Evolutionary conservation across 2,888 invertebrate genomes (phyloP).

Genomic region (Melanostoma scalare): DNA sequence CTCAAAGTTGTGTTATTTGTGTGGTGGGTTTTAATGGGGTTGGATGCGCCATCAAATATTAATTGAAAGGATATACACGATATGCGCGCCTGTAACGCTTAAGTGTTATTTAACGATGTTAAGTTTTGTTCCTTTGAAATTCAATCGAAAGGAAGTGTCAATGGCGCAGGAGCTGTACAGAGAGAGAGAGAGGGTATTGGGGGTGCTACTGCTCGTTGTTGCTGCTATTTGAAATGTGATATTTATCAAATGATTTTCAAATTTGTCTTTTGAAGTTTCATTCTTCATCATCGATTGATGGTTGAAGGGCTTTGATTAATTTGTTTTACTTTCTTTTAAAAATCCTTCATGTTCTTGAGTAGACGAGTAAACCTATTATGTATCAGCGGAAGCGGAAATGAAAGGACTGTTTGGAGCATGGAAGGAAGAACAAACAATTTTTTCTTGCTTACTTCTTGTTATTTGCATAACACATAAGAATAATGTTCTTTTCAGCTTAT

Average conservation of each 20-base stretch:
- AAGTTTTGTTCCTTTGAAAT: conserved; percentile 65
- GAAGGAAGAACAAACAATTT: too few relatives aligned
- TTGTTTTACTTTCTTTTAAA: conserved; percentile 10
- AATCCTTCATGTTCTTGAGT: neutral
- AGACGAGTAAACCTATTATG: too few relatives aligned
- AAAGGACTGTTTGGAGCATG: too few relatives aligned
- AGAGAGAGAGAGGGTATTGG: neutral
- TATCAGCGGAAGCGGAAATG: too few relatives aligned
- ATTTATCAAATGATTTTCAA: conserved; percentile 59
- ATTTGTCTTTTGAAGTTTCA: conserved; percentile 49
- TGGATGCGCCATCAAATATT: conserved; percentile 56
- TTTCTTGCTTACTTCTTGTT: too few relatives aligned
- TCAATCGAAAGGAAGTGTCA: conserved; percentile 53
- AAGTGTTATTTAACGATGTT: conserved; percentile 67
- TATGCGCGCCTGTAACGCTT: conserved; percentile 18
- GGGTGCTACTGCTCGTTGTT: neutral
- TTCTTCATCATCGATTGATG: conserved; percentile 35
- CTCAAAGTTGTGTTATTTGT: conserved; percentile 28
- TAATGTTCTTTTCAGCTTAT: too few relatives aligned
- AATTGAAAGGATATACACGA: conserved; percentile 69
- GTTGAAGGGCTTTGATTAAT: conserved; percentile 38
- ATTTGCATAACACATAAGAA: too few relatives aligned
- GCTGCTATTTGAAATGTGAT: conserved; percentile 49
- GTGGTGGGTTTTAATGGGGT: neutral
- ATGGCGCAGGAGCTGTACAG: conserved; percentile 14